Conservation (phyloP, 2,797 vertebrate genomes). For the Varecia variegata region DNA sequence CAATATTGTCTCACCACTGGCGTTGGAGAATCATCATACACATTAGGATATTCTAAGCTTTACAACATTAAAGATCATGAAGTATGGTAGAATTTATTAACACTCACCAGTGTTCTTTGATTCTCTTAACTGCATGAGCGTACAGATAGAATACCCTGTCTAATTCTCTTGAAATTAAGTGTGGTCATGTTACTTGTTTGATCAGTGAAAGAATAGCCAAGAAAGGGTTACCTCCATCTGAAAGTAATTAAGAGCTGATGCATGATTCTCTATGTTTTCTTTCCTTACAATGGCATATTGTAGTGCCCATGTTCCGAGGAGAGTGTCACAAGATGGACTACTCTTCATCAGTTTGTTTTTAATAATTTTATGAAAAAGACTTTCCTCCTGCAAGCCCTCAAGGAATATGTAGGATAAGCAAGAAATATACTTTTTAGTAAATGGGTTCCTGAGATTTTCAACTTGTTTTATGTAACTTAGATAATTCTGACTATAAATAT, state of each 20-base stretch:
- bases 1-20: background rate
- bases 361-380: background rate
- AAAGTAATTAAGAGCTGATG: background rate
- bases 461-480: background rate
- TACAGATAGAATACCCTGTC: background rate
- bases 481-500: background rate
- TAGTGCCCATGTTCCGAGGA: background rate
- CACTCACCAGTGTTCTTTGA: background rate
- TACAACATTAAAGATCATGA: background rate
- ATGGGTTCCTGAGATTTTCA: background rate
- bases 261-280: background rate
- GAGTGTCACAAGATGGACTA: background rate
- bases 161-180: background rate
- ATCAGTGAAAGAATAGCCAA: background rate
- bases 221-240: accelerated
- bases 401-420: background rate
- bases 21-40: background rate
- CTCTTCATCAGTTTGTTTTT: background rate
- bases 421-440: background rate
- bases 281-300: background rate
- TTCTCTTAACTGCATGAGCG: background rate
- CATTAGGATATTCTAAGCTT: background rate
- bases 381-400: background rate
- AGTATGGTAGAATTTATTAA: background rate
- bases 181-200: background rate